These are phyloP conservation scores for Dusona sp. DNA, from an alignment of 2,888 invertebrate species.

Conservation along the genomic window DNA sequence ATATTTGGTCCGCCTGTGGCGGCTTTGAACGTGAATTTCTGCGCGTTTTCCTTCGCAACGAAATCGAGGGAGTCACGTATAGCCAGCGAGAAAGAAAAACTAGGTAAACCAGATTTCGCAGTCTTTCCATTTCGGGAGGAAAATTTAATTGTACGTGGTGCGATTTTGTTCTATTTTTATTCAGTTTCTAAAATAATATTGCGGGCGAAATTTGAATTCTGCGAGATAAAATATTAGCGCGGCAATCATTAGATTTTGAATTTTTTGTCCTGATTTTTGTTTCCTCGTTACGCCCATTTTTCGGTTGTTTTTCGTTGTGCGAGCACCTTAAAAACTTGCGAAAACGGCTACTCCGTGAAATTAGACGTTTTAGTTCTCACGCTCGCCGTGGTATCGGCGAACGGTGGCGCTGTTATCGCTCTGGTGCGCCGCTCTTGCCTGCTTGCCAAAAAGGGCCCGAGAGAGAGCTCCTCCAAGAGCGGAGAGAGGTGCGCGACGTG, in stretches of 20 bases:
- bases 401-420: conserved; percentile 48
- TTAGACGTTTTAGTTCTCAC: conserved; percentile 45
- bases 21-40: conserved; percentile 63
- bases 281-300: background rate
- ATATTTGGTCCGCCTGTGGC: conserved; percentile 59
- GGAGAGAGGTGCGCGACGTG: conserved; percentile 71
- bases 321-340: conserved; percentile 13
- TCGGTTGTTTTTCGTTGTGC: background rate
- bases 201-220: background rate
- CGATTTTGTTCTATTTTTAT: background rate
- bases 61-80: conserved; percentile 14
- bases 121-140: conserved; percentile 29
- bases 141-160: conserved; percentile 7
- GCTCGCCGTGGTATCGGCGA: conserved; percentile 24
- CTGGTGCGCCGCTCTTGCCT: conserved; percentile 49
- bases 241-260: background rate
- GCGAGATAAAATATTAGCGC: background rate
- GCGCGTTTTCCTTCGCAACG: conserved; percentile 32
- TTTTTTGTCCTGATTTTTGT: background rate
- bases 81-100: conserved; percentile 7
- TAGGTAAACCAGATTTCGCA: conserved; percentile 56
- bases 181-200: background rate
- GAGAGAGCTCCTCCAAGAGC: conserved; percentile 61
- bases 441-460: conserved; percentile 70
- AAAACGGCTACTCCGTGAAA: conserved; percentile 55